Percentiles rank a stretch among this genome's conserved stretches.
phyloP scores from a whole-genome alignment of 2,797 vertebrate species.

The Botia almorhae region DNA sequence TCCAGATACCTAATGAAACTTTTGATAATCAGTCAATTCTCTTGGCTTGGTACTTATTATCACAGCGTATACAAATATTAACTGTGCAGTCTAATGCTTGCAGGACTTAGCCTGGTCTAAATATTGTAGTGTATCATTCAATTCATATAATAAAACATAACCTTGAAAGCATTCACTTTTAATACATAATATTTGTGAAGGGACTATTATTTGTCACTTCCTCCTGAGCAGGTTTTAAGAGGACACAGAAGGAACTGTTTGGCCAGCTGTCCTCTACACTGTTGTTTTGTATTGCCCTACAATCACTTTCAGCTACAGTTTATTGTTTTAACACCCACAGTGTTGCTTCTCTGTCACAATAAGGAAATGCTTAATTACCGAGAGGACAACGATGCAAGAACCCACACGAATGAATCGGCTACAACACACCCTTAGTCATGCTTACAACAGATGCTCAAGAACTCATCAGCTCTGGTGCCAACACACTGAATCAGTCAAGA shows the following conservation, averaged over 20 bases:
- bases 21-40: too few species aligned
- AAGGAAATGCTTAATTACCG: neutral
- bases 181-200: neutral
- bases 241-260: conserved; percentile 8
- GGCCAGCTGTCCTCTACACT: conserved; percentile 30
- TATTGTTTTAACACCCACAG: conserved; percentile 40
- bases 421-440: neutral
- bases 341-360: neutral
- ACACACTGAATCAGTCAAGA: conserved; percentile 4
- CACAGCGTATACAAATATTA: too few species aligned
- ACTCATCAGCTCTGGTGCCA: conserved; percentile 7
- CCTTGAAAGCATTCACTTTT: neutral
- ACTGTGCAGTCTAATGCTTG: neutral
- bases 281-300: conserved; percentile 18
- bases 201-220: conserved; percentile 7
- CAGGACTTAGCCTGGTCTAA: neutral
- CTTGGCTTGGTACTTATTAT: too few species aligned
- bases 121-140: neutral
- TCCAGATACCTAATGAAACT: too few species aligned
- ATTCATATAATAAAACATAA: neutral
- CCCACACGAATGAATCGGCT: neutral
- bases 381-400: neutral
- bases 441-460: conserved; percentile 2
- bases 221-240: neutral
- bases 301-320: conserved; percentile 9